phyloP scores from a whole-genome alignment of 2,888 invertebrate species.

The Limnephilus marmoratus region DNA sequence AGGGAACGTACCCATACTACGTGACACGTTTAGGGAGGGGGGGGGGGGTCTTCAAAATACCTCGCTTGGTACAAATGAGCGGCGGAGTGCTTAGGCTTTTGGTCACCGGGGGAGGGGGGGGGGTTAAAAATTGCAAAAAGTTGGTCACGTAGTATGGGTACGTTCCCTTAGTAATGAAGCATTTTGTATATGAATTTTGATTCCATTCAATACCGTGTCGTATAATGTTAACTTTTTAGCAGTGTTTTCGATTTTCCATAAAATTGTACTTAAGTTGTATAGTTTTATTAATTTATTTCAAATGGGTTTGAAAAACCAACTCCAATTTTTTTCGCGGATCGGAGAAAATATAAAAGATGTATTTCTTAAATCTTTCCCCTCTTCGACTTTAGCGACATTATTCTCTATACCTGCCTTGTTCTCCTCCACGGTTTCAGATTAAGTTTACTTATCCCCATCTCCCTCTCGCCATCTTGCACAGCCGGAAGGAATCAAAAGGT shows the following conservation, averaged over 20 bases:
- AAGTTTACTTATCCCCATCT: background rate
- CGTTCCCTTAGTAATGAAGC: too few species aligned
- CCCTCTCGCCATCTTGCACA: constrained; percentile 26
- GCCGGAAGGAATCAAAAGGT: constrained; percentile 50
- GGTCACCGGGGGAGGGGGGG: too few species aligned
- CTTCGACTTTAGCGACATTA: constrained; percentile 41
- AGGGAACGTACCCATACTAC: too few species aligned
- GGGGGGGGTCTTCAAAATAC: too few species aligned
- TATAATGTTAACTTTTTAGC: background rate
- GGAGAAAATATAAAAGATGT: constrained; percentile 40
- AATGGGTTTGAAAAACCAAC: background rate
- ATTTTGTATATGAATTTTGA: too few species aligned
- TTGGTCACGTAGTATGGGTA: too few species aligned
- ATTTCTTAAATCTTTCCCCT: constrained; percentile 46
- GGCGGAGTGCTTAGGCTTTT: too few species aligned
- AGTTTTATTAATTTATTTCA: background rate
- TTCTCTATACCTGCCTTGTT: constrained; percentile 13
- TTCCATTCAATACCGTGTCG: too few species aligned
- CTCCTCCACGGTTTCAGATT: background rate
- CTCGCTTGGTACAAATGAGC: too few species aligned
- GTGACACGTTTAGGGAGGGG: too few species aligned
- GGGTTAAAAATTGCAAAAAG: too few species aligned
- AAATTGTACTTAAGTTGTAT: background rate
- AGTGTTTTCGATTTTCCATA: background rate
- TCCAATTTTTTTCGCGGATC: constrained; percentile 6